Evolutionary conservation across 1,140 invertebrate genomes (phyloP).

Genomic region (Armadillidium nasatum): DNA sequence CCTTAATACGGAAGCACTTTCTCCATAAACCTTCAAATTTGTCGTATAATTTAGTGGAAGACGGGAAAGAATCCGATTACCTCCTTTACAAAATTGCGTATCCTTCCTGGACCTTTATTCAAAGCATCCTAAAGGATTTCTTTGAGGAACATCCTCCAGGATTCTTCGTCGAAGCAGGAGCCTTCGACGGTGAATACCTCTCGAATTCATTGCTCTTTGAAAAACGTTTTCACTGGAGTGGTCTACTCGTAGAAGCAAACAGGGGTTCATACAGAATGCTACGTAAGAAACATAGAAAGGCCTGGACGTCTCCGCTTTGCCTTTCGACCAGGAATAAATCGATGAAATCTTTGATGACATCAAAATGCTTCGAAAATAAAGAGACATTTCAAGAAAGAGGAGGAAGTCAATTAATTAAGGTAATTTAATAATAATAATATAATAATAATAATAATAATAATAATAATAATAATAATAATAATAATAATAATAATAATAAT

Average conservation of each 20-base stretch:
- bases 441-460: too few species aligned
- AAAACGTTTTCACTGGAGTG: neutral
- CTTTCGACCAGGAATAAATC: neutral
- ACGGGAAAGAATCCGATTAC: neutral
- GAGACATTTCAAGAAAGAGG: neutral
- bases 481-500: neutral
- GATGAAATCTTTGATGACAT: neutral
- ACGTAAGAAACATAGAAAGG: neutral
- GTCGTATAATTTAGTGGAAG: neutral
- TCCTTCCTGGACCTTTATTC: conserved; percentile 9
- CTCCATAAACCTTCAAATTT: neutral
- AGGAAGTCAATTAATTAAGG: neutral
- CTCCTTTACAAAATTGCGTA: neutral
- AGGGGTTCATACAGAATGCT: neutral
- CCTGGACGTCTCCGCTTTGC: conserved; percentile 16
- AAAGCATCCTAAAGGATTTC: conserved; percentile 6
- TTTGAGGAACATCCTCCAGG: neutral
- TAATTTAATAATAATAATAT: neutral
- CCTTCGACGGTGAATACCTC: conserved; percentile 26
- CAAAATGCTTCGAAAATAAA: neutral
- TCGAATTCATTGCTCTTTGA: conserved; percentile 15
- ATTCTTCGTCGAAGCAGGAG: conserved; percentile 28
- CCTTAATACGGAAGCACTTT: neutral
- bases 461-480: neutral
- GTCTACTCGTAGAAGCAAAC: conserved; percentile 21